These are phyloP conservation scores for Chaenocephalus aceratus DNA, from an alignment of 2,113 vertebrate genomes.

Conservation along the genomic window DNA sequence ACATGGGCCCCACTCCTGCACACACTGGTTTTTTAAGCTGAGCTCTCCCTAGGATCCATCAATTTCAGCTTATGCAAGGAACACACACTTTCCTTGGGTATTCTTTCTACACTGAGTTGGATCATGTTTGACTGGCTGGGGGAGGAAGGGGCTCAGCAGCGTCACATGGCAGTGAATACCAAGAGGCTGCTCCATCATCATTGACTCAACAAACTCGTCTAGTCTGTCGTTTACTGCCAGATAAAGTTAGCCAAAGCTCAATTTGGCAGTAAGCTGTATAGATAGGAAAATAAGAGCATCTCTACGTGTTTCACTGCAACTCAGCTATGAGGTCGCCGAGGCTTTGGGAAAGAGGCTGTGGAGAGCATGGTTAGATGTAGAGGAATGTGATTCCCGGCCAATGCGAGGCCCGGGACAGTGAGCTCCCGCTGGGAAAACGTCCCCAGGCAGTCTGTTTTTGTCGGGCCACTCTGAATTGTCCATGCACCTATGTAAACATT, in stretches of 20 bases:
- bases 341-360: constrained; percentile 84
- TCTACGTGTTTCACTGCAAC: constrained; percentile 58
- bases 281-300: constrained; percentile 18
- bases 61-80: constrained; percentile 25
- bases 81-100: constrained; percentile 36
- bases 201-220: constrained; percentile 63
- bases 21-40: constrained; percentile 56
- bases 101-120: constrained; percentile 32
- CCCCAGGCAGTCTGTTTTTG: constrained; percentile 88
- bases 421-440: constrained; percentile 78
- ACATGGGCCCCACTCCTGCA: constrained; percentile 70
- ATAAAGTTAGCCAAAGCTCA: constrained; percentile 40
- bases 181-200: constrained; percentile 62
- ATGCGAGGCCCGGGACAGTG: constrained; percentile 76
- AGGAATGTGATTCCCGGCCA: constrained; percentile 86
- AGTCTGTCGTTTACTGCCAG: constrained; percentile 57
- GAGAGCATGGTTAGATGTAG: constrained; percentile 80
- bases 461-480: constrained; percentile 82
- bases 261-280: constrained; percentile 12
- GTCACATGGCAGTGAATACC: constrained; percentile 51
- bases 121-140: constrained; percentile 45
- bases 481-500: constrained; percentile 87
- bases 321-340: constrained; percentile 65
- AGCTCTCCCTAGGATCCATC: constrained; percentile 36
- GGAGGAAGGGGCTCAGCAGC: constrained; percentile 34